Percentiles rank a stretch among this genome's conserved stretches.
Conservation (phyloP, 1,140 invertebrate genomes). For the Thaumatotibia leucotreta region DNA sequence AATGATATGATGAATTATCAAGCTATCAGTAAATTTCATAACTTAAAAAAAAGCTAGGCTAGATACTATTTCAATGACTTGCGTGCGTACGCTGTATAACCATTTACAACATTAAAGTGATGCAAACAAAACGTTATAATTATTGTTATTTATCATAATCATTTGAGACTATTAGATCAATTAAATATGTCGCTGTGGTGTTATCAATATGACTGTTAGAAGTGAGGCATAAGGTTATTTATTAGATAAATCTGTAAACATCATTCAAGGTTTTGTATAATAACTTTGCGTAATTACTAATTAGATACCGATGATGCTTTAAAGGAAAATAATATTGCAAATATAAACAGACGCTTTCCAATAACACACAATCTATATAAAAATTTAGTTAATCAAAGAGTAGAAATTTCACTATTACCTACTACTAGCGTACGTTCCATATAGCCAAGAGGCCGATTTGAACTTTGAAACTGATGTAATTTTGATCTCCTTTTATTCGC, state of each 20-base stretch:
- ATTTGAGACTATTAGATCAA: conserved; percentile 7
- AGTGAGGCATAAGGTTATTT: conserved; percentile 51
- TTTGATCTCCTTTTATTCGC: no score
- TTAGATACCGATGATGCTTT: background rate
- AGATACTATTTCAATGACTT: background rate
- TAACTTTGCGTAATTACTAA: background rate
- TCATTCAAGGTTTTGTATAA: conserved; percentile 17
- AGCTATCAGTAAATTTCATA: no score
- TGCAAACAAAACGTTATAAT: background rate
- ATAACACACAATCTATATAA: no score
- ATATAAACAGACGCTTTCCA: no score
- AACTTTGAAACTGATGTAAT: no score
- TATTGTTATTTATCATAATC: background rate
- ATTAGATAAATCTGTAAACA: conserved; percentile 42
- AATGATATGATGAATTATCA: no score
- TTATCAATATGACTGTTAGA: conserved; percentile 34
- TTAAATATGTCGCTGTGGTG: conserved; percentile 15
- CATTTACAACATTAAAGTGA: background rate
- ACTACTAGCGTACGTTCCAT: no score
- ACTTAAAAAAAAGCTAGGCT: no score
- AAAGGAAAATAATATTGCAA: no score
- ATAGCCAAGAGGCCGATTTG: no score
- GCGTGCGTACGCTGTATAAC: background rate
- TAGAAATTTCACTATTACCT: no score
- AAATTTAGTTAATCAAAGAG: no score